Percentiles rank a stretch among this genome's conserved stretches.
phyloP scores from a whole-genome alignment of 2,888 invertebrate genomes.

The Lepidochitona cinerea region DNA sequence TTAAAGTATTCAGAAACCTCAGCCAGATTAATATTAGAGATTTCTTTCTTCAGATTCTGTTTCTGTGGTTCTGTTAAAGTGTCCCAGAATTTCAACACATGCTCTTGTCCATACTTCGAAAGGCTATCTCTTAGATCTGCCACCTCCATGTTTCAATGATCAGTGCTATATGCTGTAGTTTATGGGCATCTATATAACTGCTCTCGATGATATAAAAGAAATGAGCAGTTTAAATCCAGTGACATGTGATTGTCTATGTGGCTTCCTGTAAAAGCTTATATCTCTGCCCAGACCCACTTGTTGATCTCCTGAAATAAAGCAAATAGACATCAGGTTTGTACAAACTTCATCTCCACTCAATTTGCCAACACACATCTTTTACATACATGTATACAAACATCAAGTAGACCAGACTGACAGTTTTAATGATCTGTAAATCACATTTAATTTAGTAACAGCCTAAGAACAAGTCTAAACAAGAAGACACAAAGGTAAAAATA shows the following conservation, averaged over 20 bases:
- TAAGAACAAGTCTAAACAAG: no score
- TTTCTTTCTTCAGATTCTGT: constrained; percentile 73
- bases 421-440: no score
- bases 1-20: constrained; percentile 81
- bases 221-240: no score
- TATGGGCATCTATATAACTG: no score
- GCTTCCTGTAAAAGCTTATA: no score
- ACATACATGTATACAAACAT: background rate
- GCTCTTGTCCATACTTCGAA: constrained; percentile 81
- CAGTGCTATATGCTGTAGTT: background rate
- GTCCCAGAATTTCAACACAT: constrained; percentile 86
- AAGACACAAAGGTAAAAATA: no score
- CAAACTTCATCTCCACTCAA: background rate
- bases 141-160: constrained; percentile 45
- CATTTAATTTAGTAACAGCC: no score
- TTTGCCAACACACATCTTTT: background rate
- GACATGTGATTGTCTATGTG: no score
- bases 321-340: background rate
- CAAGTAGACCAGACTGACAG: no score
- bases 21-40: constrained; percentile 78
- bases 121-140: constrained; percentile 62
- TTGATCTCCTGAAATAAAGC: background rate
- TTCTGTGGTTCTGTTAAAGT: constrained; percentile 79
- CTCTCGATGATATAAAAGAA: no score
- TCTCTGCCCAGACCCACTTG: background rate